Evolutionary conservation across 2,113 vertebrate species (phyloP).

Genomic region (Fukomys damarensis): DNA sequence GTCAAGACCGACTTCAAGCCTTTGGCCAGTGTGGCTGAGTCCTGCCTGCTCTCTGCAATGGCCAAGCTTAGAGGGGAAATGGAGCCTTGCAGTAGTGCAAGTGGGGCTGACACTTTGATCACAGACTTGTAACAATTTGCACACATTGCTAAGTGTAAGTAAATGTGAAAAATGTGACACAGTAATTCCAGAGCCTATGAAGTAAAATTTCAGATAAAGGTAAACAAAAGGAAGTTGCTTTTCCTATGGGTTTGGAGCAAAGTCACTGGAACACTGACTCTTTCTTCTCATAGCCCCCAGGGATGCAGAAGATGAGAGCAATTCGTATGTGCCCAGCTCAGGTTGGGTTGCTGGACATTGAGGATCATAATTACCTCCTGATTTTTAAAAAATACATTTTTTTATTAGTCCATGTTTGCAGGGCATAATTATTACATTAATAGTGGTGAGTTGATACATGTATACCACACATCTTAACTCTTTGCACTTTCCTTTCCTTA

Average conservation of each 20-base stretch:
- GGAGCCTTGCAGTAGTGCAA: background rate
- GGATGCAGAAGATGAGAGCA: background rate
- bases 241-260: background rate
- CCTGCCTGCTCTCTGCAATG: background rate
- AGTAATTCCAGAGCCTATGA: background rate
- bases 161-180: background rate
- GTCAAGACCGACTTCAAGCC: background rate
- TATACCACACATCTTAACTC: background rate
- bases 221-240: background rate
- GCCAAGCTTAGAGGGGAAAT: background rate
- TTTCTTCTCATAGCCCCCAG: background rate
- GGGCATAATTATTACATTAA: background rate
- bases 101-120: background rate
- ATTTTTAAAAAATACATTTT: background rate
- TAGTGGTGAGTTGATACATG: background rate
- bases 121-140: background rate
- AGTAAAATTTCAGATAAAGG: background rate
- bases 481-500: background rate
- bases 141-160: background rate
- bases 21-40: background rate
- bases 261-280: background rate
- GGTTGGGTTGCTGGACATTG: background rate
- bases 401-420: background rate
- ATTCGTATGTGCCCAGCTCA: background rate
- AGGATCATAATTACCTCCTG: background rate